Base-by-base conservation (phyloP, 2,888 invertebrate genomes). In the Euplagia quadripunctaria region DNA sequence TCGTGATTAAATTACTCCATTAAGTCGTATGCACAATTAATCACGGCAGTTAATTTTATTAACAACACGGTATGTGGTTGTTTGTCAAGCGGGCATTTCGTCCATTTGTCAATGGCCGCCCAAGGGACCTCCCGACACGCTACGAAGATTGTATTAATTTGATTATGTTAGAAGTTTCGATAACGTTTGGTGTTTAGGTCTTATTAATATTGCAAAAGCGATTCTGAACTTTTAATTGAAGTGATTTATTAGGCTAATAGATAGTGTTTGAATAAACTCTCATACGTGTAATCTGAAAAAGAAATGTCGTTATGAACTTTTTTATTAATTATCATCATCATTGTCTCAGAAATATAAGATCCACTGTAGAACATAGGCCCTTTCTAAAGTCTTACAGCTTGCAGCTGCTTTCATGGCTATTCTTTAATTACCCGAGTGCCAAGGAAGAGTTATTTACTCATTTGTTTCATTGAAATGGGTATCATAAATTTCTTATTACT, bases 41-140 rank as follows among this genome's bases (percentile, higher is more conserved):
- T 93, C 92, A 92, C 88, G 81, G 81, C 84, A 87, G 89, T 91
- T 92, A 93, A 93, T 92, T 91, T 88, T 91, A 92, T 93, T 91
- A 92, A 85, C 87, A 87, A 86, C 86, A 85, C 87, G 78, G 77
- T 83, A 79, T 80, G 84, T 80, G 88, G 87, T 87, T 90, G 87
- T 89, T 90, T 89, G 85, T 90, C 87, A 87, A 84, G 80, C 79
- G 81, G 80, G 79, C 81, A 84, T 81, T 87, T 84, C 82, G 79
- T 84, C 84, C 88, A 89, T 91, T 91, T 91, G 89, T 91, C 91
- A 91, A 88, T 87, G 85, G 79, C 80, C 80, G 77, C 82, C 76
- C 75, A 71, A 77, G 85, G 79, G 82, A 84, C 80, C 74, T 75
- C 79, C 77, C 76, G 80, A 73, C 79, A 83, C 80, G 83, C 78